These are phyloP conservation scores for Alloscopus bannaensis DNA, from an alignment of 2,888 invertebrate genomes.

Conservation along the genomic window DNA sequence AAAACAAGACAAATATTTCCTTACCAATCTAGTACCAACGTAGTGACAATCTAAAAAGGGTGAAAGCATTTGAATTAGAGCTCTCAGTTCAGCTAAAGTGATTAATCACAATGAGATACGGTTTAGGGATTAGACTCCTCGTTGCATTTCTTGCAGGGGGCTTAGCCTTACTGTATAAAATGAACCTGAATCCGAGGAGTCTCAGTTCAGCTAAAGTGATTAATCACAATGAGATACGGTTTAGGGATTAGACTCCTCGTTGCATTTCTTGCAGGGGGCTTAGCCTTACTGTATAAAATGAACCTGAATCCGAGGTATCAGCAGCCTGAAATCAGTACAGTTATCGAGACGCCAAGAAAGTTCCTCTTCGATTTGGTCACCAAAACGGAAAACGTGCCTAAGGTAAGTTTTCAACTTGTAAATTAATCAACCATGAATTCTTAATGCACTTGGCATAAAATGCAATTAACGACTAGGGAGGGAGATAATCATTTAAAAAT, in stretches of 20 bases:
- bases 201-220: too few relatives aligned
- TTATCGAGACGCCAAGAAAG: constrained; percentile 64
- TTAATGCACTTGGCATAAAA: not conserved
- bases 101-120: constrained; percentile 72
- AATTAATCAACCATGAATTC: not conserved
- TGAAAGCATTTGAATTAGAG: too few relatives aligned
- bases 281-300: constrained; percentile 69
- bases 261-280: constrained; percentile 68
- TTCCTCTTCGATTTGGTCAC: constrained; percentile 69
- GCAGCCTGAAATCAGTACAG: constrained; percentile 66
- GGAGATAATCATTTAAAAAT: not conserved
- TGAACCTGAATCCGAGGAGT: constrained; percentile 61
- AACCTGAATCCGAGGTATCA: constrained; percentile 63
- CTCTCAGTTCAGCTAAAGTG: too few relatives aligned
- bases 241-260: constrained; percentile 69
- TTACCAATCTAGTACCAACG: too few relatives aligned
- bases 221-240: constrained; percentile 71
- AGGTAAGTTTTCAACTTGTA: constrained; percentile 47
- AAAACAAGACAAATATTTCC: too few relatives aligned
- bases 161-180: constrained; percentile 69
- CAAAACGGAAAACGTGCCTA: constrained; percentile 67
- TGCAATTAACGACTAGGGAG: not conserved
- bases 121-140: constrained; percentile 68
- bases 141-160: constrained; percentile 69
- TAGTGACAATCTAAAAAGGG: too few relatives aligned